Evolutionary conservation across 2,888 invertebrate genomes (phyloP), one percentile per base, ranked within the genome.

Genomic region (Uloborus plumipes): DNA sequence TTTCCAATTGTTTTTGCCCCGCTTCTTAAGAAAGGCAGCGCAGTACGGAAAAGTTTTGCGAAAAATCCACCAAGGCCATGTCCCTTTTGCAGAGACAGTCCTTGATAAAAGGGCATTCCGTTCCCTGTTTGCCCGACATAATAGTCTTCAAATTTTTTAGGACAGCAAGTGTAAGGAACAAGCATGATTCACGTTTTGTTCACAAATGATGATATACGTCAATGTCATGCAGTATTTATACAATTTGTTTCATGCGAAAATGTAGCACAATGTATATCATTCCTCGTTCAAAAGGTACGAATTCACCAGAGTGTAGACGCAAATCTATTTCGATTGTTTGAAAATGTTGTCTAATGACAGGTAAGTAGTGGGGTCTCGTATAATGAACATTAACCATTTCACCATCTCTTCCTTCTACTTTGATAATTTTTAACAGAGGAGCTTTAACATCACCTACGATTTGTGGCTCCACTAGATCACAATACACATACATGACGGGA

Each of bases 401-500:
- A n/a, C 61, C 71, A 50, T 72, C 61, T 7, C 62, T 47, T 61
- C 71, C 61, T 61, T 72, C 71, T 22, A 62, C 51, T 9, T 18
- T 50, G 22, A 61, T 50, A 26, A 72, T 50, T 50, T 61, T 72
- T 18, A 72, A n/a, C 1, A 88, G 84, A 2, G 85, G 84, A 13
- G 87, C n/a, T 53, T 15, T n/a, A 6, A 15, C 16, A 53, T 87
- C 86, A 15, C 53, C 3, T n/a, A 15, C 16, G n/a, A 16, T 53
- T 26, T 67, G 14, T 51, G 22, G 20, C n/a, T 26, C 15, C 22
- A 26, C 15, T 20, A 53, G 53, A 53, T 51, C 22, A 26, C 51
- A 47, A 15, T 70, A 72, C n/a, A 61, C 50, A 50, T 72, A 61
- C 49, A 72, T 61, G 14, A 72, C 50, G 22, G 61, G 31, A 22